Base-by-base conservation (phyloP, 2,888 invertebrate species). In the Antheraea assamensis region DNA sequence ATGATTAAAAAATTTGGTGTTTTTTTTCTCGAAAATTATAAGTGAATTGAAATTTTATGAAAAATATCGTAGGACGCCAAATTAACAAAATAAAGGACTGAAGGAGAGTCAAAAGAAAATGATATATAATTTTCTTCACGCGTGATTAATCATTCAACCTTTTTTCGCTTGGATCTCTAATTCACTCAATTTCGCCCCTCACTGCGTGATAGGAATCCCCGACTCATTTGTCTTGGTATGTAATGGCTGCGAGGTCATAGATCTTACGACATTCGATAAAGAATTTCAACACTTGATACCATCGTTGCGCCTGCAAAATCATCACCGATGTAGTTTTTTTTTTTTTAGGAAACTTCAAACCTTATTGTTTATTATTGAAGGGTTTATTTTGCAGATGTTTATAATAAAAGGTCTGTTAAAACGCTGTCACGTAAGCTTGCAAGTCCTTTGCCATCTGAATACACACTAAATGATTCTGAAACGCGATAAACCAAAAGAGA, bases 171-270 rank as follows among this genome's bases (percentile, higher is more conserved):
- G 21, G 68, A 35, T 68, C 61, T 71, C 61, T 49, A 75, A 74
- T 73, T 73, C 74, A 74, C 74, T 75, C 71, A 74, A 74, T 73
- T 74, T 68, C 31, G 13, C 68, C 61, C 64, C 61, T 64, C 49
- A 71, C 47, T 71, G 27, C 70, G 71, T 73, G 61, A 74, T 75
- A 73, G 74, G 74, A 74, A 74, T 75, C 70, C 61, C 68, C 66
- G 68, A 61, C 61, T 73, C 75, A 75, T 74, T 73, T 75, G 72
- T 75, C 74, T 75, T 71, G 30, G 58, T 68, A 35, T 68, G n/a
- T 21, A 24, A 27, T 10, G 30, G 61, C 61, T 30, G 5, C 30
- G 61, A 64, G 30, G 17, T 30, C 61, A 30, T 64, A n/a, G 61
- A 30, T 30, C 27, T 17, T 30, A 64, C 17, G 17, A 17, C 30